These are phyloP conservation scores for Cacatua alba DNA, from an alignment of 2,113 vertebrate species.

Conservation along the genomic window DNA sequence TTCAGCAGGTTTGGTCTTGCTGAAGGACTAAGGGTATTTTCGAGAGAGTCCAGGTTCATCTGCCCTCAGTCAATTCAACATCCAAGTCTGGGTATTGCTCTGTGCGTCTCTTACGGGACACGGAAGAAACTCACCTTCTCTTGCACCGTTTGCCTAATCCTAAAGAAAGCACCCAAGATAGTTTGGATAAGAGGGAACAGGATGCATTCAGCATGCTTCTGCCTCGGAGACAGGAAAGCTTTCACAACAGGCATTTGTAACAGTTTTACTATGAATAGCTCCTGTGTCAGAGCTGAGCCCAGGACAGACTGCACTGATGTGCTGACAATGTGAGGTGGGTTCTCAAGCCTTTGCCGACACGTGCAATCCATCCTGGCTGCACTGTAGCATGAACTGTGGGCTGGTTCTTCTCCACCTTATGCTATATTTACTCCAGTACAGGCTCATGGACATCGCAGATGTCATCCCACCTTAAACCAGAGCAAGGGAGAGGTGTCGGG, in stretches of 20 bases:
- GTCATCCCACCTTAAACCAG: neutral
- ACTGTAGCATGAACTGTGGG: neutral
- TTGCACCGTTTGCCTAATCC: neutral
- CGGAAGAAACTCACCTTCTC: neutral
- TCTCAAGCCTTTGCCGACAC: neutral
- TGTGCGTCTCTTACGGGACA: neutral
- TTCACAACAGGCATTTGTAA: neutral
- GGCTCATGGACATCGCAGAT: neutral
- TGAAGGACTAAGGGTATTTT: neutral
- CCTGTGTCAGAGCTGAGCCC: neutral
- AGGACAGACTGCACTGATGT: neutral
- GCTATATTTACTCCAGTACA: neutral
- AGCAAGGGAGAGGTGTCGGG: neutral
- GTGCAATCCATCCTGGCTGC: neutral
- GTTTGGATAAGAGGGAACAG: neutral
- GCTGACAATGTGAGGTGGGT: neutral
- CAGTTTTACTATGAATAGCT: neutral
- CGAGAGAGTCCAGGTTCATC: fast-evolving
- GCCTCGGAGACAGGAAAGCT: neutral
- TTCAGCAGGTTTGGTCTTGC: neutral
- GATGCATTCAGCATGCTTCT: neutral
- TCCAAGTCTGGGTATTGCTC: no score
- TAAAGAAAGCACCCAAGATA: neutral
- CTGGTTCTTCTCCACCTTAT: neutral
- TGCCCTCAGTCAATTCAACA: fast-evolving